Evolutionary conservation across 1,140 invertebrate species (phyloP), one percentile per base, ranked within the genome.

Genomic region (Apis cerana): DNA sequence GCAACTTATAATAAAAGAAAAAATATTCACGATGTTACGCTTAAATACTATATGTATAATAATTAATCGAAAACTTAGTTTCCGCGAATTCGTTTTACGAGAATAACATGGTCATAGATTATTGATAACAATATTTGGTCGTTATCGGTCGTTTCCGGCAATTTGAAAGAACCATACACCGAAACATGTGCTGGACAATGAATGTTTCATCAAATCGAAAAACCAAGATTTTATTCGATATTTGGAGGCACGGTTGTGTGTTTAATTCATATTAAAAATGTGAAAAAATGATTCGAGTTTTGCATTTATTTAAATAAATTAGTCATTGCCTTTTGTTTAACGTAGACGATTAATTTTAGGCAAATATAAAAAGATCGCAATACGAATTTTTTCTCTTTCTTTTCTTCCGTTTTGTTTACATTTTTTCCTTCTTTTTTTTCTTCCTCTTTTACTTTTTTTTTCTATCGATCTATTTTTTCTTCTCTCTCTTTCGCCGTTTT

Each of bases 61-160:
- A 33, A 19, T 43, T 43, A 43, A 72, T 62, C 10, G 27, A 82
- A 74, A 79, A 82, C n/a, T 77, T 79, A 56, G 61, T 85, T 75
- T 87, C 48, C 33, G 59, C 72, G 59, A n/a, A 19, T 52, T 50
- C 69, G 64, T n/a, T 76, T 64, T 79, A 71, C 61, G 54, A 75
- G 64, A 59, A 76, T 33, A 48, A 67, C 33, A 43, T 89, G 77
- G 77, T 85, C 81, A 85, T 82, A 85, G 64, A 67, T 43, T 27
- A 19, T 67, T 67, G 64, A 67, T 21, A 43, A 67, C 43, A 67
- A 67, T 67, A 43, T 33, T 93, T 93, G 93, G 89, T 93, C 91
- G 88, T 91, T 94, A 93, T 94, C 93, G 93, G 92, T 94, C 91
- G 85, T 93, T 92, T 92, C 90, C 91, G 23, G 52, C 90, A 85